Conservation (phyloP, 2,888 invertebrate genomes). For the Thelaira solivaga region DNA sequence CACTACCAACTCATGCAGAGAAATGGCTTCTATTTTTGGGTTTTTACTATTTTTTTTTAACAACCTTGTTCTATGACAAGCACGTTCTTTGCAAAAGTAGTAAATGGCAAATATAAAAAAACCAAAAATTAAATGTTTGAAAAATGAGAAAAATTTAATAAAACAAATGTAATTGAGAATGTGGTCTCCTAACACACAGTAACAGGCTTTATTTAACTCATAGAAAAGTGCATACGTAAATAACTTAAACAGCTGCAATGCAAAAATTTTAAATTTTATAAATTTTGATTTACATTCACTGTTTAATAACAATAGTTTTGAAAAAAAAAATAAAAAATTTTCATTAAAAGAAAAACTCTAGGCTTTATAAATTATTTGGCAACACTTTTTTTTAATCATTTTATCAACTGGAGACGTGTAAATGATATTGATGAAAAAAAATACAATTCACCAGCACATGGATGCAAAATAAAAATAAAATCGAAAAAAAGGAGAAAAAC, state of each 20-base stretch:
- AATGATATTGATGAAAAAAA: not conserved
- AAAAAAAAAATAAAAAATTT: too few relatives aligned
- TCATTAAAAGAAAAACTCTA: too few relatives aligned
- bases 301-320: too few relatives aligned
- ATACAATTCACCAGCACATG: not conserved
- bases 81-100: not conserved
- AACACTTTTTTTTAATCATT: not conserved
- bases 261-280: too few relatives aligned
- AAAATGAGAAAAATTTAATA: not conserved
- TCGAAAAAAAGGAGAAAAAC: not conserved
- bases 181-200: too few relatives aligned
- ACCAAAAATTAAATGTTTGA: not conserved
- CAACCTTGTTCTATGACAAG: slow-evolving; percentile 11
- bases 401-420: slow-evolving; percentile 23
- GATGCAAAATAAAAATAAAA: slow-evolving; percentile 22
- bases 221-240: too few relatives aligned
- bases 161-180: not conserved
- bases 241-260: too few relatives aligned
- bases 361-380: not conserved
- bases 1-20: not conserved
- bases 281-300: too few relatives aligned
- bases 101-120: not conserved
- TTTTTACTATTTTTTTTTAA: slow-evolving; percentile 1
- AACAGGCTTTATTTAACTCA: too few relatives aligned
- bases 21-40: not conserved